Evolutionary conservation across 2,113 vertebrate species (phyloP).

Genomic region (Corythornis cristatus): DNA sequence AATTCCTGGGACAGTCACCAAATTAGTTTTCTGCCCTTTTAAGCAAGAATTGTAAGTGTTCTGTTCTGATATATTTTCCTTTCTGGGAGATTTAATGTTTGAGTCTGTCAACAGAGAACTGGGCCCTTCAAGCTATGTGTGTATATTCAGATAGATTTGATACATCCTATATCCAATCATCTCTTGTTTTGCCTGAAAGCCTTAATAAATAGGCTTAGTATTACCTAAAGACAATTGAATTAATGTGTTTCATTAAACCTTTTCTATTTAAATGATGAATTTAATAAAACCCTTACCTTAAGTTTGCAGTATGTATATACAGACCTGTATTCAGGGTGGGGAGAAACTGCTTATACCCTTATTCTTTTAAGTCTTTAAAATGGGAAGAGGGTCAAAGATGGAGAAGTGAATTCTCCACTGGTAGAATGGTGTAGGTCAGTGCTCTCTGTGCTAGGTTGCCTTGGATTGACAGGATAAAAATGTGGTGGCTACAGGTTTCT

Average conservation of each 20-base stretch:
- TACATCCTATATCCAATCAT: not conserved
- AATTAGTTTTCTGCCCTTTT: not conserved
- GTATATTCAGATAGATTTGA: not conserved
- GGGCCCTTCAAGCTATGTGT: not conserved
- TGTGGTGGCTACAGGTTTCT: not conserved
- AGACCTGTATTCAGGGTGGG: not conserved
- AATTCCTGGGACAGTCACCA: not conserved
- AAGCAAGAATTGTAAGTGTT: not conserved
- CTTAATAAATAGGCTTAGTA: not conserved
- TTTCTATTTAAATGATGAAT: not conserved
- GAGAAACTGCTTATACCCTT: not conserved
- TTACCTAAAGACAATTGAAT: not conserved
- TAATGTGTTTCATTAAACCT: not conserved
- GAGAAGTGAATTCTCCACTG: not conserved
- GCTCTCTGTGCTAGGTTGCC: not conserved
- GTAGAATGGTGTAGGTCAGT: not conserved
- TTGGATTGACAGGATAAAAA: not conserved
- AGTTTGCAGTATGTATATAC: not conserved
- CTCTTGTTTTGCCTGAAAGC: conserved; percentile 1
- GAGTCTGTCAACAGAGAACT: not conserved
- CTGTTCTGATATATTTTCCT: not conserved
- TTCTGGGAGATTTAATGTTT: not conserved
- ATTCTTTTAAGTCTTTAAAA: not conserved
- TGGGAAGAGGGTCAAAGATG: not conserved
- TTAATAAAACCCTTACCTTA: not conserved